Evolutionary conservation across 2,113 vertebrate species (phyloP), one percentile per base, ranked within the genome.

Genomic region (Rhynchopsitta pachyrhyncha): DNA sequence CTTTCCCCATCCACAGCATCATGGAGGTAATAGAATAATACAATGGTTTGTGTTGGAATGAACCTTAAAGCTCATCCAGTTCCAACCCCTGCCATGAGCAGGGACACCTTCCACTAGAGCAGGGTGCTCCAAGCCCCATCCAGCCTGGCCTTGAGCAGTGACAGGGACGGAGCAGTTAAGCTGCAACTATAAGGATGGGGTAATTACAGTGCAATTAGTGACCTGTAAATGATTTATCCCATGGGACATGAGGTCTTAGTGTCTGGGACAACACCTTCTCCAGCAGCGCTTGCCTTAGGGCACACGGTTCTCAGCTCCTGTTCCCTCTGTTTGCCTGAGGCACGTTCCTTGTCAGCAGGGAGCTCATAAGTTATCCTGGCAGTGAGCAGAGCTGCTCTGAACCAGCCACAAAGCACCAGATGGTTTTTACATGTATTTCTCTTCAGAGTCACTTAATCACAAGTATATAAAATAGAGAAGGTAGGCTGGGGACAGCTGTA

Each of bases 371-470:
- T 92, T 79, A 79, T 85, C 66, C 0, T 9, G 82, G 70, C 59
- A 4, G 31, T 10, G 80, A 92, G 80, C 49, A 0, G 57, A 87
- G 82, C 29, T 0, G 3, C 69, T 81, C 25, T 0, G 27, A 75
- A 42, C 0, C 42, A 63, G 57, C 33, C 69, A 27, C n/a, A 11
- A 71, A 70, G 81, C 62, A 10, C 84, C 95, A 84, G 53, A 84
- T 94, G 92, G 91, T 97, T 96, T 93, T 93, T 39, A 87, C 90
- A 31, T 55, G 87, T 22, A 66, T 89, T 89, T 82, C 82, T 90
- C 92, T 94, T 91, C 84, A n/a, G 95, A 95, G 84, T 91, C 92
- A 90, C 75, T 96, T 96, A 84, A 94, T 95, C 95, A 95, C 0
- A 0, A 85, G 90, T 82, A 57, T 76, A 93, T 93, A 82, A 95